Conservation (phyloP, 2,797 vertebrate genomes). For the Saxicola maurus region DNA sequence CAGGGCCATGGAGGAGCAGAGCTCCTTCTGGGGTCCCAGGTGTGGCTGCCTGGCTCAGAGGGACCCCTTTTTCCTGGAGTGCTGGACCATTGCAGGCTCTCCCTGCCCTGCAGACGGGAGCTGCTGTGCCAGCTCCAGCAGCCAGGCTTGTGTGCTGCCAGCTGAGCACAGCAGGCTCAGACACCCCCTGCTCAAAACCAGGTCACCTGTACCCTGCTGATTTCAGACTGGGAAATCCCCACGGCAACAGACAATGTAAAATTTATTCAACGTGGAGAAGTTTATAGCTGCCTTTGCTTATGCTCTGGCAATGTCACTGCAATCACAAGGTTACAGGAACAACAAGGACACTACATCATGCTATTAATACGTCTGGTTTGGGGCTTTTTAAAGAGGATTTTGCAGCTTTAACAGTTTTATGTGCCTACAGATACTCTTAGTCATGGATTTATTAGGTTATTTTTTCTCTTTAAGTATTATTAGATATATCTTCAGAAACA, state of each 20-base stretch:
- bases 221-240: neutral
- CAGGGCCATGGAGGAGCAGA: neutral
- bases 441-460: slow-evolving; percentile 23
- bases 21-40: neutral
- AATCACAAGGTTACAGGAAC: slow-evolving; percentile 15
- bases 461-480: slow-evolving; percentile 27
- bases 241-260: neutral
- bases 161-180: neutral
- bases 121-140: neutral
- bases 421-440: slow-evolving; percentile 23
- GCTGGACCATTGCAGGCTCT: neutral
- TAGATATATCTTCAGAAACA: neutral
- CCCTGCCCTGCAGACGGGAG: neutral
- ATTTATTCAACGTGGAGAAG: neutral
- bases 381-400: slow-evolving; percentile 14
- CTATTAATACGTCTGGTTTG: neutral
- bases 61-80: neutral
- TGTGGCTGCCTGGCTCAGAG: neutral
- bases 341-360: neutral
- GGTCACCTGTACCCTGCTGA: neutral
- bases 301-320: neutral
- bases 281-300: neutral
- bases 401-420: slow-evolving; percentile 41
- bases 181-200: accelerated
- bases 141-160: neutral